Evolutionary conservation across 2,113 vertebrate genomes (phyloP).

Genomic region (Seriola quinqueradiata): DNA sequence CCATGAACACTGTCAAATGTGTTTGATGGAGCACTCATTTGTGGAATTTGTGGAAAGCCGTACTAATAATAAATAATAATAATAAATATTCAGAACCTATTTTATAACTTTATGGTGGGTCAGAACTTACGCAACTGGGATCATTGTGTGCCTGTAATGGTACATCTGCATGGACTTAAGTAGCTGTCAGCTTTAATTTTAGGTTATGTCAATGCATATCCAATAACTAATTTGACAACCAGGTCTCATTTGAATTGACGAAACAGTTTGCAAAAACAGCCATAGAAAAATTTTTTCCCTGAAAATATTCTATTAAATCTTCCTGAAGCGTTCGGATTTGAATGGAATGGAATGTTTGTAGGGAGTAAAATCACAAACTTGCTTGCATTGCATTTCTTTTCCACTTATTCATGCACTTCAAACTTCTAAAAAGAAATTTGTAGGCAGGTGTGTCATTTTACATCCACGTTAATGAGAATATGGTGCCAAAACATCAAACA

Average conservation of each 20-base stretch:
- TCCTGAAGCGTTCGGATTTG: background rate
- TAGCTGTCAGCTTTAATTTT: background rate
- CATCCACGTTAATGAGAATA: background rate
- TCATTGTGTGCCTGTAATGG: background rate
- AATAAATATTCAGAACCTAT: background rate
- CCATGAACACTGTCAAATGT: slow-evolving; percentile 5
- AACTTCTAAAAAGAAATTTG: background rate
- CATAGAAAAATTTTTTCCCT: background rate
- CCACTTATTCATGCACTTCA: slow-evolving; percentile 1
- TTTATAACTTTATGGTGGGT: background rate
- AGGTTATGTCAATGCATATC: background rate
- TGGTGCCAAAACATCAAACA: slow-evolving; percentile 26
- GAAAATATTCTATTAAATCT: background rate
- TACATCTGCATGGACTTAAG: background rate
- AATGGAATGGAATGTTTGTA: background rate
- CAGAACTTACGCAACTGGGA: background rate
- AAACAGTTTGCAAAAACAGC: background rate
- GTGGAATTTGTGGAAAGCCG: background rate
- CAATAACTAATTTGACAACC: background rate
- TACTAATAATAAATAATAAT: too few relatives aligned
- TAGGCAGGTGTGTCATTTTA: background rate
- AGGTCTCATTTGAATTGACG: background rate
- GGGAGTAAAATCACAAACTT: background rate
- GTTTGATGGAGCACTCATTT: slow-evolving; percentile 33
- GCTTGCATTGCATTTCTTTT: background rate